Conservation (phyloP, 2,888 invertebrate genomes). For the Protonemura montana region DNA sequence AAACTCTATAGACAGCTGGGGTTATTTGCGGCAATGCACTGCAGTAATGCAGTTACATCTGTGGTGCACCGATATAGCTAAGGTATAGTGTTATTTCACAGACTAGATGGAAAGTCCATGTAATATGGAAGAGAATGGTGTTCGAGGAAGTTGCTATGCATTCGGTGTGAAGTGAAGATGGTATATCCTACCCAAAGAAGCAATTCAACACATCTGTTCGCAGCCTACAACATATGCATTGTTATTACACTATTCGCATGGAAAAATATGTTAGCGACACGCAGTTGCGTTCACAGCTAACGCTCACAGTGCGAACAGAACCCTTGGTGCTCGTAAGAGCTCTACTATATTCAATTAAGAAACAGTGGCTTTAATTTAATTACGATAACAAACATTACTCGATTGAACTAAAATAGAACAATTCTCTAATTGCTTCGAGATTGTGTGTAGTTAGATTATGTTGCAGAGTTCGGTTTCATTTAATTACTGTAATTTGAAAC, state of each 20-base stretch:
- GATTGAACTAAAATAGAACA: conserved; percentile 12
- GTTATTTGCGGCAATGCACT: neutral
- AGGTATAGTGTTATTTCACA: neutral
- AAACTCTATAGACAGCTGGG: neutral
- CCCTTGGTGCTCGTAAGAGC: neutral
- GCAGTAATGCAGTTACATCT: neutral
- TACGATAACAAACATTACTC: conserved; percentile 12
- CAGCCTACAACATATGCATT: neutral
- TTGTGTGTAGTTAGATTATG: neutral
- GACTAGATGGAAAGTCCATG: neutral
- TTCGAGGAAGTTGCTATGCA: neutral
- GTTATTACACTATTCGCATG: neutral
- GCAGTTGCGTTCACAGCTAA: neutral
- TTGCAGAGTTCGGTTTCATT: neutral
- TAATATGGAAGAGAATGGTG: neutral
- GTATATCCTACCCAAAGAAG: neutral
- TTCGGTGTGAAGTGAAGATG: neutral
- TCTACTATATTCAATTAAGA: conserved; percentile 5
- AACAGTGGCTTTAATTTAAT: neutral
- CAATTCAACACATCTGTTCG: neutral
- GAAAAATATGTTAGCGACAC: neutral
- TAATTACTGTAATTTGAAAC: neutral
- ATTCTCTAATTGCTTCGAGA: neutral
- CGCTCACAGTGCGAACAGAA: neutral
- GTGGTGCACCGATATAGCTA: neutral